Percentiles rank a stretch among this genome's conserved stretches.
These are phyloP conservation scores for Pollenia griseotomentosa DNA, from an alignment of 2,888 invertebrate genomes.

Conservation along the genomic window DNA sequence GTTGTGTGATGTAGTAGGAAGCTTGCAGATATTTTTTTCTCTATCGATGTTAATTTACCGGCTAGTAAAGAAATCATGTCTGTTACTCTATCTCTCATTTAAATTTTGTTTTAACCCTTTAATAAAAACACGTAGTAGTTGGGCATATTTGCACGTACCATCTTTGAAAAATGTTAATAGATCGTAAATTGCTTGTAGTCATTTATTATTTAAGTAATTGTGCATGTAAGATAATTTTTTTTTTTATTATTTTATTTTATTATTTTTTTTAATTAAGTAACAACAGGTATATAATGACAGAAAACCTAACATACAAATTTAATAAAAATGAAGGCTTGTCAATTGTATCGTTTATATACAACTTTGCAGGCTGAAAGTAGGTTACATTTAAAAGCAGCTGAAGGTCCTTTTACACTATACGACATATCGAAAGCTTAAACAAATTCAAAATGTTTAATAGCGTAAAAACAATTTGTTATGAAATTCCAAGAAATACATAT, in stretches of 20 bases:
- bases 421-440: no score
- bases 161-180: neutral
- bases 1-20: constrained; percentile 26
- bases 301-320: neutral
- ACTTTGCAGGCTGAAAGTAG: no score
- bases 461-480: no score
- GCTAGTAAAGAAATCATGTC: constrained; percentile 7
- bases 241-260: neutral
- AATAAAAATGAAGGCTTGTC: no score
- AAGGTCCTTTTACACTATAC: no score
- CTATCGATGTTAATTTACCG: constrained; percentile 46
- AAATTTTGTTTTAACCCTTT: constrained; percentile 46
- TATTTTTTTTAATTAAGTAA: neutral
- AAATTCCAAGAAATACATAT: no score
- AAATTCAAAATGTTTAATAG: no score
- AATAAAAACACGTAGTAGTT: neutral
- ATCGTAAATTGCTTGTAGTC: neutral
- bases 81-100: neutral
- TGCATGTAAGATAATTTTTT: neutral
- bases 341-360: no score
- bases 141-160: neutral
- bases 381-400: no score
- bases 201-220: neutral
- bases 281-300: neutral
- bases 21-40: constrained; percentile 44